A percentile compares a stretch with the other conserved stretches of the same genome.
These are phyloP conservation scores for Clarias fuscus DNA, from an alignment of 2,797 vertebrate species.

Conservation along the genomic window DNA sequence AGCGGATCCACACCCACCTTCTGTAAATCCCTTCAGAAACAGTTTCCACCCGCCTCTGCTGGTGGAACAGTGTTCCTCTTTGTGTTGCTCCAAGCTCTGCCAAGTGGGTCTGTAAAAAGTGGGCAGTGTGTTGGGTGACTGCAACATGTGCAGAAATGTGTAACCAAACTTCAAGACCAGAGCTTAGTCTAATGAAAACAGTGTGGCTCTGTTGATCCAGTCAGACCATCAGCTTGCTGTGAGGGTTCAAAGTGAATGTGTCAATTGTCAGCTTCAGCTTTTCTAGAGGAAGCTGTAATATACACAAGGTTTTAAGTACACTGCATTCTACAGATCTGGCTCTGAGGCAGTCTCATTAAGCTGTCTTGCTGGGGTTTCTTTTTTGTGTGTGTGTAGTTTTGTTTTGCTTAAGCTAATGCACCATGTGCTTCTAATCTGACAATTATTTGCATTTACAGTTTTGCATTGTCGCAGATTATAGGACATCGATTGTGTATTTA, in stretches of 20 bases:
- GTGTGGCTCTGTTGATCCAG: constrained; percentile 34
- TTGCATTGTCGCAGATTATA: neutral
- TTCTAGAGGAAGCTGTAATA: neutral
- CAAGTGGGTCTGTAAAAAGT: constrained; percentile 40
- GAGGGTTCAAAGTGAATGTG: constrained; percentile 14
- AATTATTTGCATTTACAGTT: neutral
- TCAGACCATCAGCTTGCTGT: constrained; percentile 20
- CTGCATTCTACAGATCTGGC: neutral
- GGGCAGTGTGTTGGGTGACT: constrained; percentile 33
- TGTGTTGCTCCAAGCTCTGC: constrained; percentile 17
- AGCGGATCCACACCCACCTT: constrained; percentile 43
- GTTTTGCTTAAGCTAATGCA: neutral
- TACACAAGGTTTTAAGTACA: neutral
- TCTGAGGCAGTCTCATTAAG: neutral
- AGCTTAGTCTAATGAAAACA: constrained; percentile 26
- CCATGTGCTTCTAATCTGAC: neutral
- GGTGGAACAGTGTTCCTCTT: constrained; percentile 43
- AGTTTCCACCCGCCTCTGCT: constrained; percentile 32
- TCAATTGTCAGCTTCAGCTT: constrained; percentile 12
- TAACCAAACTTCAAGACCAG: constrained; percentile 14
- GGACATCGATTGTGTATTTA: neutral
- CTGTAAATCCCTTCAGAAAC: constrained; percentile 32
- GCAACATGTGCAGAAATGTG: constrained; percentile 28
- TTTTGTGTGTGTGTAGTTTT: neutral
- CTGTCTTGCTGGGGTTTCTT: neutral